Conservation (phyloP, 2,113 vertebrate genomes). For the Plectropomus leopardus region DNA sequence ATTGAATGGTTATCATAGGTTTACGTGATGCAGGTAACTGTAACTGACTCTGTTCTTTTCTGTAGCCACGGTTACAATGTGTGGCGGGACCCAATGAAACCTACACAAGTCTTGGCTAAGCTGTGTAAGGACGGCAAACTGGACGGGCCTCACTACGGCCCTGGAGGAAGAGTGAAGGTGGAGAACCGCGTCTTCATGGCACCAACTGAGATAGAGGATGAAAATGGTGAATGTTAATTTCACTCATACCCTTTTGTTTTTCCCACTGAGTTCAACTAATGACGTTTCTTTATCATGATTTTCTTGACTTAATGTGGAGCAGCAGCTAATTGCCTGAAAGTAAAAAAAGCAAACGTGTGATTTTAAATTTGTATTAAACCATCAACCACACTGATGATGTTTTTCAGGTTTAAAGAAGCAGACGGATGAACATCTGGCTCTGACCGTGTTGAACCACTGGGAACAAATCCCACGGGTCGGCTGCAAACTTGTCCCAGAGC, state of each 20-base stretch:
- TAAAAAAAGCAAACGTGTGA: background rate
- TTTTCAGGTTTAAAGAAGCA: constrained; percentile 92
- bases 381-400: background rate
- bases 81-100: constrained; percentile 97
- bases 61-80: constrained; percentile 96
- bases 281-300: no score
- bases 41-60: constrained; percentile 8
- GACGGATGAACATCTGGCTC: constrained; percentile 94
- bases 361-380: background rate
- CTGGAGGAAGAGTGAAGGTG: constrained; percentile 93
- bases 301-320: background rate
- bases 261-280: background rate
- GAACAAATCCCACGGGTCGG: constrained; percentile 91
- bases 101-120: constrained; percentile 93
- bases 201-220: constrained; percentile 94
- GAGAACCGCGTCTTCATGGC: constrained; percentile 94
- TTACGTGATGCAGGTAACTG: background rate
- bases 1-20: background rate
- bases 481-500: constrained; percentile 93
- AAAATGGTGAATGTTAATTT: constrained; percentile 89
- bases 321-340: background rate
- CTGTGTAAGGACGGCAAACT: constrained; percentile 96
- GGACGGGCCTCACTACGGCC: constrained; percentile 94
- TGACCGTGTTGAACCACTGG: constrained; percentile 92
- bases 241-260: background rate